Conservation (phyloP, 1,140 invertebrate species). For the Rhopalosiphum maidis region DNA sequence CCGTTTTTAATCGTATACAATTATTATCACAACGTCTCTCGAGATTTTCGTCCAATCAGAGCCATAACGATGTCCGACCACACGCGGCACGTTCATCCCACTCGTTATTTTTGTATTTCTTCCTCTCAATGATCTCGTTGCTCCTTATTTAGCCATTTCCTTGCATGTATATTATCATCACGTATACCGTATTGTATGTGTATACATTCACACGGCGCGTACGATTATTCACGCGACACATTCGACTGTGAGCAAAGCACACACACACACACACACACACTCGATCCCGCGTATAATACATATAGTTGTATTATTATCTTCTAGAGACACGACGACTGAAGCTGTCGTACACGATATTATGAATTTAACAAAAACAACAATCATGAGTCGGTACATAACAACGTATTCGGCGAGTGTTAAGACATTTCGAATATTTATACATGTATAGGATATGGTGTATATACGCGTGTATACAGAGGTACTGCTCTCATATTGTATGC, state of each 20-base stretch:
- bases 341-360: background rate
- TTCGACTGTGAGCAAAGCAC: background rate
- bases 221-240: background rate
- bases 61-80: background rate
- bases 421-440: background rate
- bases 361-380: background rate
- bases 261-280: background rate
- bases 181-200: no score
- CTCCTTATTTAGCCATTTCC: background rate
- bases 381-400: background rate
- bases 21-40: background rate
- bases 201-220: background rate
- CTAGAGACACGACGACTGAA: no score
- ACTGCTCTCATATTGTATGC: background rate
- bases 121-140: background rate
- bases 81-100: background rate
- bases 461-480: background rate
- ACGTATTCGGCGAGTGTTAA: background rate
- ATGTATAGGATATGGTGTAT: background rate
- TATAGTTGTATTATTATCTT: background rate
- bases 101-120: conserved; percentile 9
- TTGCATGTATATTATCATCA: background rate
- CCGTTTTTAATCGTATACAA: background rate
- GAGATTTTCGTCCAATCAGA: background rate
- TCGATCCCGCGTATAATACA: background rate